phyloP scores from a whole-genome alignment of 2,797 vertebrate genomes.

The Eospalax fontanierii region DNA sequence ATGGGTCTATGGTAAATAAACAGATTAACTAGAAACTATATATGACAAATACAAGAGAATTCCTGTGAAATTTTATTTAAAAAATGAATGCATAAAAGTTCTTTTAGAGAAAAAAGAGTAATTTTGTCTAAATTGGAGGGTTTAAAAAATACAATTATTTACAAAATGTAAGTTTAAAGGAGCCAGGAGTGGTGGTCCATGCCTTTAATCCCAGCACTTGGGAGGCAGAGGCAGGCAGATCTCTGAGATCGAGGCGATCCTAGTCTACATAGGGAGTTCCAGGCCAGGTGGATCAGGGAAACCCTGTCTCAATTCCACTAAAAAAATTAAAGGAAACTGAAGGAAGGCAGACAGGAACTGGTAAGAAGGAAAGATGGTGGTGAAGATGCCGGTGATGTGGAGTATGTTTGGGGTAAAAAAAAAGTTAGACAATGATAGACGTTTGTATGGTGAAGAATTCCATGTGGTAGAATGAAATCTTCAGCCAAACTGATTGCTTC shows the following conservation, averaged over 20 bases:
- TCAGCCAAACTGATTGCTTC: not conserved
- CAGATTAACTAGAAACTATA: not conserved
- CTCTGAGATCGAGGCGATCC: too few relatives aligned
- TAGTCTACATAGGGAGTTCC: too few relatives aligned
- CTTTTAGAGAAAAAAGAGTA: not conserved
- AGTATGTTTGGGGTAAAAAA: not conserved
- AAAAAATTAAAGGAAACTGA: too few relatives aligned
- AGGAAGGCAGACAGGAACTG: too few relatives aligned
- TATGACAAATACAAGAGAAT: not conserved
- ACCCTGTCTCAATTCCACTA: too few relatives aligned
- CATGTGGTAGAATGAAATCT: not conserved
- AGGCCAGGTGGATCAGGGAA: too few relatives aligned
- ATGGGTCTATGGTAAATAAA: not conserved
- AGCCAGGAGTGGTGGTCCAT: too few relatives aligned
- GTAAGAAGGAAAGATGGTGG: not conserved
- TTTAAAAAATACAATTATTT: not conserved
- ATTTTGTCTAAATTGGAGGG: not conserved
- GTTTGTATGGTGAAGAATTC: not conserved
- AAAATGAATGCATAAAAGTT: not conserved
- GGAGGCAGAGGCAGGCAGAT: too few relatives aligned
- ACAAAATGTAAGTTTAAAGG: not conserved
- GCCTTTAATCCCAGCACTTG: too few relatives aligned
- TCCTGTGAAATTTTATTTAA: too few relatives aligned
- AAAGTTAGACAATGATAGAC: not conserved
- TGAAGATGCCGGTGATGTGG: not conserved